Percentiles rank a stretch among this genome's conserved stretches.
phyloP scores from a whole-genome alignment of 2,797 vertebrate species.

The Argya squamiceps region DNA sequence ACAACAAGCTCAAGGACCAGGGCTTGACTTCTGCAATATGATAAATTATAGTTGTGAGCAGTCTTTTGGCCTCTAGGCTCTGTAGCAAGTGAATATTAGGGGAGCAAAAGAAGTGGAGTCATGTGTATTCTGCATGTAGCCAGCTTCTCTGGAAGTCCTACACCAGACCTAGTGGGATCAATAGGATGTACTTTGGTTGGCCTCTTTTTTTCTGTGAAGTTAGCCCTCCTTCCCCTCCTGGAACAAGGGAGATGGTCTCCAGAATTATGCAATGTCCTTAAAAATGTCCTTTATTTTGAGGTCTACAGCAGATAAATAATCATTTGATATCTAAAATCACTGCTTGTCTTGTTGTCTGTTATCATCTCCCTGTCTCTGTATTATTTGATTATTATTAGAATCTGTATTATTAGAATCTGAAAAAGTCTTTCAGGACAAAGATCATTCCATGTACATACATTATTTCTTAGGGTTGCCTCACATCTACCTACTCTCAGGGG shows the following conservation, averaged over 20 bases:
- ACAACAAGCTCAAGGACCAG: background rate
- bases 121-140: background rate
- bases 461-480: background rate
- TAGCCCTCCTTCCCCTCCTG: background rate
- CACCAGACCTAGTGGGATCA: background rate
- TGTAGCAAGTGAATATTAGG: background rate
- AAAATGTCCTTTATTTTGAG: background rate
- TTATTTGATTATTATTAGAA: too few relatives aligned
- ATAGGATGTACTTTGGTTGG: background rate
- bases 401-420: background rate
- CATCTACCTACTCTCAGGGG: background rate
- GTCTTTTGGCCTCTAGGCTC: background rate
- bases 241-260: background rate
- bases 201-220: background rate
- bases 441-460: accelerated
- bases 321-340: background rate
- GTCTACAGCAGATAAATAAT: background rate
- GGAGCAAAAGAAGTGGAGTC: background rate
- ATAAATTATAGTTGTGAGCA: background rate
- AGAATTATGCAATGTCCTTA: background rate
- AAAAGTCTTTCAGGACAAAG: background rate
- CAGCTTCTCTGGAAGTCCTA: background rate
- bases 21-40: background rate
- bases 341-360: background rate
- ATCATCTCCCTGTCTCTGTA: background rate